Percentiles rank a stretch among this genome's conserved stretches.
phyloP scores from a whole-genome alignment of 2,797 vertebrate genomes.

The Danio aesculapii region DNA sequence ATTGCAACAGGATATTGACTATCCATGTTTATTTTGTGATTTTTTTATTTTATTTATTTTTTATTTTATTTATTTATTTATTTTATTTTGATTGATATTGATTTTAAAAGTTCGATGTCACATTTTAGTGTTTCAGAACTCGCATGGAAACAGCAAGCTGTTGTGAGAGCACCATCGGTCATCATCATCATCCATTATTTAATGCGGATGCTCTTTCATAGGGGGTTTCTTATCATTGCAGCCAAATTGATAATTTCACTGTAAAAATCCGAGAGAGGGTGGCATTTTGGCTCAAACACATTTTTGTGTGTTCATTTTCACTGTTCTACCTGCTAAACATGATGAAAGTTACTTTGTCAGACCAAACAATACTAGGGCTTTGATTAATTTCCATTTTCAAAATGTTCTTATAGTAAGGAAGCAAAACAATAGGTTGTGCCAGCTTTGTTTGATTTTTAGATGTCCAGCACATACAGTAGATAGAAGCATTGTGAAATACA shows the following conservation, averaged over 20 bases:
- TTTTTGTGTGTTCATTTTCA: not conserved
- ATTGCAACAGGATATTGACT: not conserved
- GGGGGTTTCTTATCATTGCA: not conserved
- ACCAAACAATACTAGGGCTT: not conserved
- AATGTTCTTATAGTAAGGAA: not conserved
- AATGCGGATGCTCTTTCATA: not conserved
- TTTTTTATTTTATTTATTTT: too few relatives aligned
- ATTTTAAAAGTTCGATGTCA: not conserved
- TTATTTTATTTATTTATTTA: not conserved
- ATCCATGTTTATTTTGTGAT: not conserved
- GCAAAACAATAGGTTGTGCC: not conserved
- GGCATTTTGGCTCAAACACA: not conserved
- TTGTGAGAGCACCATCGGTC: not conserved
- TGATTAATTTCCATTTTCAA: not conserved
- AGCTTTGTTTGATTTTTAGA: not conserved
- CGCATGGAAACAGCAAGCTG: not conserved
- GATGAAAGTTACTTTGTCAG: not conserved
- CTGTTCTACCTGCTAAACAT: not conserved
- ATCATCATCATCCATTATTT: not conserved
- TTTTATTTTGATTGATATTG: not conserved
- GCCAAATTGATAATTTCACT: not conserved
- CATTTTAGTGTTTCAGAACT: not conserved
- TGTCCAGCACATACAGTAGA: not conserved
- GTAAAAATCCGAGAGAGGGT: not conserved
- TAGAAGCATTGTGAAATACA: not conserved